Evolutionary conservation across 2,797 vertebrate genomes (phyloP).

Genomic region (Epinephelus coioides): DNA sequence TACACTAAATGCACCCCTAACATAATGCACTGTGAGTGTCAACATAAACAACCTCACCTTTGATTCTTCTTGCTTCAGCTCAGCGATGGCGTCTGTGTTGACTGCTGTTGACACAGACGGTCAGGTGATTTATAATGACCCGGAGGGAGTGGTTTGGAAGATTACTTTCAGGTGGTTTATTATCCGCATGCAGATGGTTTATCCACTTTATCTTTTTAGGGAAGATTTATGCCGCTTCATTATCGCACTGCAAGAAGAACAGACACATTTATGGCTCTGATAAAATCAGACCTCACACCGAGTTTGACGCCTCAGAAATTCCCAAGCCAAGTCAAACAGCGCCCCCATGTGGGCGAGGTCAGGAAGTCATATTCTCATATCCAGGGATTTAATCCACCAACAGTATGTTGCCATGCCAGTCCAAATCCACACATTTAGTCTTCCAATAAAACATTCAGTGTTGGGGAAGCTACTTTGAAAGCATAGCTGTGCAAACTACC

Average conservation of each 20-base stretch:
- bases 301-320: not conserved
- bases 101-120: conserved; percentile 72
- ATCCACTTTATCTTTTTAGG: not conserved
- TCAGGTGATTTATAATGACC: conserved; percentile 72
- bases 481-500: too few relatives aligned
- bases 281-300: not conserved
- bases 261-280: not conserved
- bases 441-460: too few relatives aligned
- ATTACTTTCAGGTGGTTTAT: conserved; percentile 17
- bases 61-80: conserved; percentile 51
- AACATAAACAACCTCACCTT: conserved; percentile 77
- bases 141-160: conserved; percentile 51
- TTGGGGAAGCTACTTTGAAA: too few relatives aligned
- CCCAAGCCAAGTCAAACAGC: conserved; percentile 11
- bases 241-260: not conserved
- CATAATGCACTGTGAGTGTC: not conserved
- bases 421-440: not conserved
- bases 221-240: not conserved
- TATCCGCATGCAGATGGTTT: not conserved
- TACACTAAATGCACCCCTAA: too few relatives aligned
- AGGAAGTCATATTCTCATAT: not conserved
- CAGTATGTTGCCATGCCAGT: not conserved
- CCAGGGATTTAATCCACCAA: not conserved
- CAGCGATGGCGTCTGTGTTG: conserved; percentile 74
- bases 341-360: conserved; percentile 14